A percentile compares a stretch with the other conserved stretches of the same genome.
phyloP scores from a whole-genome alignment of 2,113 vertebrate species.

The Psittacus erithacus region DNA sequence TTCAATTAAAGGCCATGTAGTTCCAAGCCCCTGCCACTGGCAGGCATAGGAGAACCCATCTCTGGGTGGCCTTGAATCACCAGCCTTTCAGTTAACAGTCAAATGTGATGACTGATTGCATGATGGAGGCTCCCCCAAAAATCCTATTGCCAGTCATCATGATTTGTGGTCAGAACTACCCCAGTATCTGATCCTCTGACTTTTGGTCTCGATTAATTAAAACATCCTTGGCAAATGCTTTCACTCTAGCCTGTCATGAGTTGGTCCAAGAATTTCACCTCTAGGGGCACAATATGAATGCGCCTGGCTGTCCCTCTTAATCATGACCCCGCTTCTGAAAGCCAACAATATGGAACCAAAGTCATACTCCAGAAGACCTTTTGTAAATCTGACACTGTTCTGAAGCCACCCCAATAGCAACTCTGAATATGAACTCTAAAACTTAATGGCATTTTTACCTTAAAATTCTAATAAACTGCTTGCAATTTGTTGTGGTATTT shows the following conservation, averaged over 20 bases:
- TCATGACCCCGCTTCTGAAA: background rate
- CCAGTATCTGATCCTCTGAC: background rate
- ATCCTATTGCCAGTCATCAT: background rate
- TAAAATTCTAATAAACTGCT: background rate
- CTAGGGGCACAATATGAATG: accelerated
- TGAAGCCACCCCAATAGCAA: background rate
- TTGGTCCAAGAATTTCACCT: background rate
- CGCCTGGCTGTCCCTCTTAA: accelerated
- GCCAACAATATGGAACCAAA: background rate
- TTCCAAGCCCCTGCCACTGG: background rate
- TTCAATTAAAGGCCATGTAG: background rate
- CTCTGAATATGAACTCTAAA: background rate
- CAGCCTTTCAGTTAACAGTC: slow-evolving; percentile 72
- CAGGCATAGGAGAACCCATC: background rate
- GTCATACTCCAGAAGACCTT: background rate
- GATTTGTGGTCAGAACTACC: background rate
- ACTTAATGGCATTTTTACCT: background rate
- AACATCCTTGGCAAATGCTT: background rate
- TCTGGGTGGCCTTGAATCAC: slow-evolving; percentile 71
- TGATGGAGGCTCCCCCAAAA: slow-evolving; percentile 45
- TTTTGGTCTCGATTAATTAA: background rate
- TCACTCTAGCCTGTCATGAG: accelerated
- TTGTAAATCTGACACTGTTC: background rate
- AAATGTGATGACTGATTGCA: slow-evolving; percentile 38
- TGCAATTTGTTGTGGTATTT: background rate